phyloP scores from a whole-genome alignment of 1,140 invertebrate genomes.

The Antheraea pernyi region DNA sequence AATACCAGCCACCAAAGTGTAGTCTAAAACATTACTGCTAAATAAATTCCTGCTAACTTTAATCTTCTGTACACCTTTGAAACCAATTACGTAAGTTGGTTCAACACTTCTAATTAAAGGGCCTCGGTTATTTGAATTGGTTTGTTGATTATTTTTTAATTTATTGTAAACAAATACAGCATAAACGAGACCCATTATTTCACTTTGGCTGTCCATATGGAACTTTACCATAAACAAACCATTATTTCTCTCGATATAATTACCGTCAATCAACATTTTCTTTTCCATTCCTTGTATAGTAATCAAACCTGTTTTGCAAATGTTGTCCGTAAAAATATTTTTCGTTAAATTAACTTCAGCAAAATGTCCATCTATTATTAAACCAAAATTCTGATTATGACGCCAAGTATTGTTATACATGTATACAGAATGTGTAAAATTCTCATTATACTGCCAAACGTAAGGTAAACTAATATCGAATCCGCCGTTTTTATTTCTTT shows the following conservation, averaged over 20 bases:
- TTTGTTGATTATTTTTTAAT: constrained; percentile 86
- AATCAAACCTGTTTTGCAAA: constrained; percentile 90
- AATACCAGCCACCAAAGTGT: constrained; percentile 95
- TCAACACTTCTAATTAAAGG: constrained; percentile 75
- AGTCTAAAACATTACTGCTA: constrained; percentile 92
- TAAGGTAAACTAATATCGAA: constrained; percentile 93
- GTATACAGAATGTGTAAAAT: constrained; percentile 93
- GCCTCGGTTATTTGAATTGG: constrained; percentile 51
- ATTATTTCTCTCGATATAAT: constrained; percentile 90
- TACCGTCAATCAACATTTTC: constrained; percentile 89
- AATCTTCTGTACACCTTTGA: constrained; percentile 97
- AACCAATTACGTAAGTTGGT: constrained; percentile 92
- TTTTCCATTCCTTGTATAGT: constrained; percentile 98
- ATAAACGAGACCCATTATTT: constrained; percentile 91
- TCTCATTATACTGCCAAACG: constrained; percentile 97
- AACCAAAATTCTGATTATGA: constrained; percentile 91
- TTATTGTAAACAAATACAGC: constrained; percentile 91
- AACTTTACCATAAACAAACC: constrained; percentile 95
- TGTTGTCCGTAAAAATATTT: constrained; percentile 93
- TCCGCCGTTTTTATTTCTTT: constrained; percentile 90
- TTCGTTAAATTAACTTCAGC: constrained; percentile 90
- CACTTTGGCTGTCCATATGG: constrained; percentile 94
- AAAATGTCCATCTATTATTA: constrained; percentile 95
- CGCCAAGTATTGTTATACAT: constrained; percentile 93
- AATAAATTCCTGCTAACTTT: constrained; percentile 95